Percentiles rank a stretch among this genome's conserved stretches.
phyloP scores from a whole-genome alignment of 1,140 invertebrate genomes.

The Diorhabda carinulata region DNA sequence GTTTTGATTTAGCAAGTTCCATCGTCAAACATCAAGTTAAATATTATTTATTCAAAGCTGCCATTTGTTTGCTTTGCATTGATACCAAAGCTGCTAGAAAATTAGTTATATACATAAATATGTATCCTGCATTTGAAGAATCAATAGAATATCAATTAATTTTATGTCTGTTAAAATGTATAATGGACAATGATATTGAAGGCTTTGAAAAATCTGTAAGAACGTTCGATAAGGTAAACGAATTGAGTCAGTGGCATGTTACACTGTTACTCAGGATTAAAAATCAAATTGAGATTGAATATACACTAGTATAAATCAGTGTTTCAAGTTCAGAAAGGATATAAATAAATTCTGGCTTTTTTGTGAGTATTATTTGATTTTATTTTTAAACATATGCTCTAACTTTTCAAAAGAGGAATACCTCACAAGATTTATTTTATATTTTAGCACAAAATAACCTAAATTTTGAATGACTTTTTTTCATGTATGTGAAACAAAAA shows the following conservation, averaged over 20 bases:
- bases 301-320: background rate
- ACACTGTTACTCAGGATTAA: constrained; percentile 26
- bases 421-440: no score
- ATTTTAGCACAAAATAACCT: no score
- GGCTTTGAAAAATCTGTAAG: constrained; percentile 79
- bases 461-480: no score
- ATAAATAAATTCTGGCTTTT: no score
- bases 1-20: constrained; percentile 86
- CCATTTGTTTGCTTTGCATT: constrained; percentile 89
- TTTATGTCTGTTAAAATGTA: constrained; percentile 66
- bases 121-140: constrained; percentile 93
- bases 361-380: no score
- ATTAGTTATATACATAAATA: constrained; percentile 85
- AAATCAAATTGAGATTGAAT: constrained; percentile 22
- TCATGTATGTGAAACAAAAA: no score
- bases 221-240: constrained; percentile 93
- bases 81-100: constrained; percentile 90
- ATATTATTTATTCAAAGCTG: constrained; percentile 95
- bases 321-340: no score
- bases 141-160: constrained; percentile 63
- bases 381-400: no score
- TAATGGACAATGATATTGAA: constrained; percentile 92
- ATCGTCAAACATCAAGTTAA: constrained; percentile 96
- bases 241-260: constrained; percentile 63
- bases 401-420: no score